Conservation (phyloP, 2,113 vertebrate species). For the Thunnus maccoyii region DNA sequence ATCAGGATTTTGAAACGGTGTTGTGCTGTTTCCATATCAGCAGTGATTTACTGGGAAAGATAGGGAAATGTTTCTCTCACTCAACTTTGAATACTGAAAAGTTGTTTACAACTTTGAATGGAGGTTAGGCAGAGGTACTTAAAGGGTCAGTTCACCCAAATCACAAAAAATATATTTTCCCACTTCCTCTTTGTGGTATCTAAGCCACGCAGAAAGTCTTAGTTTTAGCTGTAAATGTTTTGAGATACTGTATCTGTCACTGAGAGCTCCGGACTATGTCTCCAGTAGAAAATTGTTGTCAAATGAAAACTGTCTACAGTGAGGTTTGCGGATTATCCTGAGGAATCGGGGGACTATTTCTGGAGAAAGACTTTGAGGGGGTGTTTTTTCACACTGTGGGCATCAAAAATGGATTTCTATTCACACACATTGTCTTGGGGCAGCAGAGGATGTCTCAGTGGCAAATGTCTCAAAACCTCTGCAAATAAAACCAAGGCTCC, state of each 20-base stretch:
- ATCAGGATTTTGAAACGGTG: conserved; percentile 13
- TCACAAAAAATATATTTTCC: background rate
- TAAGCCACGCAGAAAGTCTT: background rate
- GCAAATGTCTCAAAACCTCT: background rate
- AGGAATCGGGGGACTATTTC: background rate
- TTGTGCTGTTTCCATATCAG: conserved; percentile 28
- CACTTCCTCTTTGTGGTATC: too few species aligned
- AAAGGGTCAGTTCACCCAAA: background rate
- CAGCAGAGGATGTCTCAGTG: background rate
- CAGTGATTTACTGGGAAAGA: conserved; percentile 25
- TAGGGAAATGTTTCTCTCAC: background rate
- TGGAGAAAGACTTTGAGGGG: background rate
- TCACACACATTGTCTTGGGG: background rate
- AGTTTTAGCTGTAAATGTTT: background rate
- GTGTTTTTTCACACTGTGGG: background rate
- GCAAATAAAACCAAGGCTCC: background rate
- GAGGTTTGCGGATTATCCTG: background rate
- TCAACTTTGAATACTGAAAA: conserved; percentile 12
- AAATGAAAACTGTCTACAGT: background rate
- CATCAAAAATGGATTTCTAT: conserved; percentile 8
- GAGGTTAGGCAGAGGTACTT: background rate
- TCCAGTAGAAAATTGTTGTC: background rate
- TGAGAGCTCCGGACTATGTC: background rate
- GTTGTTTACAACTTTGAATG: background rate
- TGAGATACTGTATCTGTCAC: background rate